These are phyloP conservation scores for Colius striatus DNA, from an alignment of 2,113 vertebrate genomes.

Conservation along the genomic window DNA sequence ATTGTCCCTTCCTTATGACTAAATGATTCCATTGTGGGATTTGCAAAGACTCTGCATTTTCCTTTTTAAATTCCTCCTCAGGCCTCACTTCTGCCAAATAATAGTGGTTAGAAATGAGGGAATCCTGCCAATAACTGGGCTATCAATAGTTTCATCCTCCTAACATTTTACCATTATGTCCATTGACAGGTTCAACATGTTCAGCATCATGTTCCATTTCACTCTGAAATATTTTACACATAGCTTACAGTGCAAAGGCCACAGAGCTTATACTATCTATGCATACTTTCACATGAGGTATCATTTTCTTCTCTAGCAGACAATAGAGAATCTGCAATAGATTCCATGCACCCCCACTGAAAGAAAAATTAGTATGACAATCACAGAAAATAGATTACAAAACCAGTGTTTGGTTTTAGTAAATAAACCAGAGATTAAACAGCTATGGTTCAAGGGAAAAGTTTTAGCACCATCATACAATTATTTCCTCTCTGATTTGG, in stretches of 20 bases:
- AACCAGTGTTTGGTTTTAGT: not conserved
- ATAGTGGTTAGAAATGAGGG: not conserved
- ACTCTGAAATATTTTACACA: not conserved
- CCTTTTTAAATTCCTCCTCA: not conserved
- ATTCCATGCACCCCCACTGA: not conserved
- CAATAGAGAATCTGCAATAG: not conserved
- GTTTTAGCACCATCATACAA: not conserved
- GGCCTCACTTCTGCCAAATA: not conserved
- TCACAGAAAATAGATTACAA: not conserved
- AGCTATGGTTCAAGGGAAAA: not conserved
- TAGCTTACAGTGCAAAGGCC: not conserved
- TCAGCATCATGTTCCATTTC: not conserved
- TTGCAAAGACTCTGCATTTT: not conserved
- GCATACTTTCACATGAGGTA: not conserved
- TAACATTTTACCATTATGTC: not conserved
- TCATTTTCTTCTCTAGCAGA: not conserved
- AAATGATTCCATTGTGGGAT: not conserved
- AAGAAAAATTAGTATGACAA: not conserved
- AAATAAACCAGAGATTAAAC: constrained; percentile 11
- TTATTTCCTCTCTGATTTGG: not conserved
- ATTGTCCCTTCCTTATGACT: not conserved
- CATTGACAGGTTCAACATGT: not conserved
- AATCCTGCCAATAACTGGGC: not conserved
- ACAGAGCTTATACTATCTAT: not conserved
- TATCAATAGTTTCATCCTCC: not conserved